Evolutionary conservation across 2,797 vertebrate genomes (phyloP).

Genomic region (Hoplostethus atlanticus): DNA sequence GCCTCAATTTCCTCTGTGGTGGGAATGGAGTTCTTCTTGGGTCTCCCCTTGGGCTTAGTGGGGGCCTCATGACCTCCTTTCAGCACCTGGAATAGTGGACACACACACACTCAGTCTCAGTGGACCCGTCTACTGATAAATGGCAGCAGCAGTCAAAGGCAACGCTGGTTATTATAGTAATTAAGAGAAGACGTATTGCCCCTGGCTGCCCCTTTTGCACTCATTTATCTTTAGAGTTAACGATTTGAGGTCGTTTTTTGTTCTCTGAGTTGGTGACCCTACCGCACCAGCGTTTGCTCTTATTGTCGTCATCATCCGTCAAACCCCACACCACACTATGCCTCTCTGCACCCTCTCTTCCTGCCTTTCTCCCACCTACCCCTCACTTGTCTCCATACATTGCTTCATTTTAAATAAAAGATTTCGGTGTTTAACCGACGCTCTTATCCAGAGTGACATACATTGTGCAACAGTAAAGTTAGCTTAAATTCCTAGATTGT

Average conservation of each 20-base stretch:
- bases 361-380: conserved; percentile 20
- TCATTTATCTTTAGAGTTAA: conserved; percentile 80
- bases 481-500: too few relatives aligned
- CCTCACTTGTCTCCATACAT: not conserved
- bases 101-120: conserved; percentile 64
- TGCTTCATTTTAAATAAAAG: not conserved
- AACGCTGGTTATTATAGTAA: conserved; percentile 81
- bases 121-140: conserved; percentile 66
- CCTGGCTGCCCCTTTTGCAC: conserved; percentile 65
- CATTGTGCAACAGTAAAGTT: too few relatives aligned
- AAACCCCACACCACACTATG: conserved; percentile 33
- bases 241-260: conserved; percentile 69
- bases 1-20: conserved; percentile 97
- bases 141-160: conserved; percentile 79
- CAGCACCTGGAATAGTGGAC: conserved; percentile 87
- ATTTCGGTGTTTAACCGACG: not conserved
- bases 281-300: conserved; percentile 70
- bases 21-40: conserved; percentile 99
- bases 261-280: conserved; percentile 73
- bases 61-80: conserved; percentile 98
- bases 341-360: conserved; percentile 41
- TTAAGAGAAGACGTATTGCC: conserved; percentile 85
- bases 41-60: conserved; percentile 97
- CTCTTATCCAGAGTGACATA: too few relatives aligned
- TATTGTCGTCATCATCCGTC: conserved; percentile 66